Evolutionary conservation across 1,140 invertebrate genomes (phyloP).

Genomic region (Rhizoglyphus robini): DNA sequence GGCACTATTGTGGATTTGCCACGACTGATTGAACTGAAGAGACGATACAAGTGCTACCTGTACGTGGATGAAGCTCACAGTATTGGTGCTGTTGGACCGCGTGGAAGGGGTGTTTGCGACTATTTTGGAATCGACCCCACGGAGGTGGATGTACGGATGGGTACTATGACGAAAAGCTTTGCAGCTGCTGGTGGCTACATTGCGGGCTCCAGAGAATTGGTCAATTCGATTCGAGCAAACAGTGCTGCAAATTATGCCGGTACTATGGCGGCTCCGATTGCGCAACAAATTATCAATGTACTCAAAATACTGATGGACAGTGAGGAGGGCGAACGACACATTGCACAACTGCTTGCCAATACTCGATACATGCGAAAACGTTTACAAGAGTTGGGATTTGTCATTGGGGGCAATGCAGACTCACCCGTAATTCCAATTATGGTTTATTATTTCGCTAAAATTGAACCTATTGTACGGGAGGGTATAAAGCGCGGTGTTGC

Average conservation of each 20-base stretch:
- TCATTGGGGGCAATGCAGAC: conserved; percentile 88
- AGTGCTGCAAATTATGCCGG: conserved; percentile 79
- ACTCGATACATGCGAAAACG: conserved; percentile 71
- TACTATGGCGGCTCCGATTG: conserved; percentile 76
- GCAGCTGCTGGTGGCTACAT: conserved; percentile 42
- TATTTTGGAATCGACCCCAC: conserved; percentile 38
- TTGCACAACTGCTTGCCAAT: conserved; percentile 64
- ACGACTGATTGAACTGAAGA: conserved; percentile 37
- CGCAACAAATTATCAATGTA: conserved; percentile 74
- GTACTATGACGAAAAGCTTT: conserved; percentile 44
- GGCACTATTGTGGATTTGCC: conserved; percentile 57
- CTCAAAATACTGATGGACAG: conserved; percentile 77
- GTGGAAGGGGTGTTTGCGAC: conserved; percentile 38
- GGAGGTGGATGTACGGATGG: conserved; percentile 43
- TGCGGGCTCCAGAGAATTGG: conserved; percentile 48
- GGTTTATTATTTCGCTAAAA: conserved; percentile 85
- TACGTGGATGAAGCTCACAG: conserved; percentile 43
- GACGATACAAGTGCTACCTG: conserved; percentile 41
- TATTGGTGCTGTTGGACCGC: conserved; percentile 39
- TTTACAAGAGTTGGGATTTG: conserved; percentile 79
- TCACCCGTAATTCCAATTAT: conserved; percentile 93
- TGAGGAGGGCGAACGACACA: conserved; percentile 46
- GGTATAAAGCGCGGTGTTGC: conserved; percentile 69
- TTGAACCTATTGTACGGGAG: conserved; percentile 66
- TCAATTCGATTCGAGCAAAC: conserved; percentile 58